Evolutionary conservation across 2,797 vertebrate species (phyloP).

Genomic region (Halcyon chelicuti): DNA sequence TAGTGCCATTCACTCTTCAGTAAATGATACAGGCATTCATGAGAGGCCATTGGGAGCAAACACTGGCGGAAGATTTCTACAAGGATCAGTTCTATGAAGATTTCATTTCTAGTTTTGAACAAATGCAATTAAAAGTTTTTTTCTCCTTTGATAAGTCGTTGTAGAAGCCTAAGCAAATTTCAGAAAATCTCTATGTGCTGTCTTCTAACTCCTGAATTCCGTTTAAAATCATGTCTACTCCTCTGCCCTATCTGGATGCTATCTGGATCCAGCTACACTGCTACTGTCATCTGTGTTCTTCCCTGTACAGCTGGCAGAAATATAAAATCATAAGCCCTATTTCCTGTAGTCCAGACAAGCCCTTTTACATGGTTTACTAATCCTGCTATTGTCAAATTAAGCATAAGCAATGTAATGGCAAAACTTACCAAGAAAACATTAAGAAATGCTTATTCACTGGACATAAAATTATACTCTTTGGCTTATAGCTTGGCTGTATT

Average conservation of each 20-base stretch:
- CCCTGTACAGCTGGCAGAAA: not conserved
- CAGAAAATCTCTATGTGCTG: not conserved
- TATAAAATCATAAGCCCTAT: not conserved
- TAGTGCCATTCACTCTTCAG: not conserved
- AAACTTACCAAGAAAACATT: not conserved
- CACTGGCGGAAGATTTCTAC: not conserved
- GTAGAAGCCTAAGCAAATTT: not conserved
- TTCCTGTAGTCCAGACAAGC: not conserved
- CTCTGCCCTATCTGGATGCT: not conserved
- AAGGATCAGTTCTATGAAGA: not conserved
- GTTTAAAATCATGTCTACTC: not conserved
- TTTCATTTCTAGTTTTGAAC: not conserved
- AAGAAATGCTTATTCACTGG: not conserved
- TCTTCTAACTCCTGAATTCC: not conserved
- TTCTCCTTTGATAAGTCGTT: not conserved
- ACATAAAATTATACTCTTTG: not conserved
- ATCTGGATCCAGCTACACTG: not conserved
- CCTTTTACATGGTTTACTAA: not conserved
- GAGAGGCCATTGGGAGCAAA: not conserved
- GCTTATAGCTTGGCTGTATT: not conserved
- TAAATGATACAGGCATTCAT: not conserved
- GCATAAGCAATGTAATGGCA: not conserved
- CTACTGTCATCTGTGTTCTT: not conserved
- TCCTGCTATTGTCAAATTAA: not conserved
- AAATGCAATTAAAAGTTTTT: not conserved